Evolutionary conservation across 92 coral and sea anemone genomes (phyloP).

Genomic region (Phenganax marumi): DNA sequence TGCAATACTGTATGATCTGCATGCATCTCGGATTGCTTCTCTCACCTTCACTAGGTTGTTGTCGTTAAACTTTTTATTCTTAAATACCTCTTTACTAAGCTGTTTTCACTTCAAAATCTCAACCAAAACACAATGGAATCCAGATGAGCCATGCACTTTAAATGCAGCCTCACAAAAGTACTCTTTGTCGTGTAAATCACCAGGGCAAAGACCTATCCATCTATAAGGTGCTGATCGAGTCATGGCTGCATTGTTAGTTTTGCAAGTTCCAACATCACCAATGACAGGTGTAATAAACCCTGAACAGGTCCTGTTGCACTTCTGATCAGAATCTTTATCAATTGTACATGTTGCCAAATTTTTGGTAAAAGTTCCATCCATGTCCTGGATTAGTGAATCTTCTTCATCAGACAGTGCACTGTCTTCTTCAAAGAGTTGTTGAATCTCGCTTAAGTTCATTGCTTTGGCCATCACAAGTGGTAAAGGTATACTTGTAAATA

Average conservation of each 20-base stretch:
- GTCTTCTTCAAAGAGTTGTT: constrained; percentile 13
- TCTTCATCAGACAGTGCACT: constrained; percentile 47
- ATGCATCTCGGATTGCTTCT: constrained; percentile 13
- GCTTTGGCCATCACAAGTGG: constrained; percentile 40
- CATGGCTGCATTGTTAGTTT: constrained; percentile 52
- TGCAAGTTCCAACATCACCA: constrained; percentile 43
- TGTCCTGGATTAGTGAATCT: constrained; percentile 3
- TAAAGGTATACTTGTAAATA: constrained; percentile 39
- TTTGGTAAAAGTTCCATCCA: constrained; percentile 35
- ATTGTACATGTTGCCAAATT: not conserved
- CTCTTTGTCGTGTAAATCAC: constrained; percentile 35
- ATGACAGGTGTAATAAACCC: constrained; percentile 24
- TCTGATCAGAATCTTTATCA: not conserved
- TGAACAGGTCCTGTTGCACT: constrained; percentile 19
- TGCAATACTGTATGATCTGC: constrained; percentile 7
- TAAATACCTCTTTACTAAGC: constrained; percentile 5
- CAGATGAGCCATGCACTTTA: constrained; percentile 39
- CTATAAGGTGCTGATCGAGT: constrained; percentile 25
- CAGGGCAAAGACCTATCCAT: constrained; percentile 40
- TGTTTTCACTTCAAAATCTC: constrained; percentile 1
- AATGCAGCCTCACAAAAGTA: constrained; percentile 27
- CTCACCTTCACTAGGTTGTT: constrained; percentile 1
- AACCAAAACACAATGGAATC: not conserved
- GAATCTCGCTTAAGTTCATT: constrained; percentile 3
- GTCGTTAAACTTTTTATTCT: constrained; percentile 5